These are phyloP conservation scores for Glaucomys volans DNA, from an alignment of 2,113 vertebrate genomes.

Conservation along the genomic window DNA sequence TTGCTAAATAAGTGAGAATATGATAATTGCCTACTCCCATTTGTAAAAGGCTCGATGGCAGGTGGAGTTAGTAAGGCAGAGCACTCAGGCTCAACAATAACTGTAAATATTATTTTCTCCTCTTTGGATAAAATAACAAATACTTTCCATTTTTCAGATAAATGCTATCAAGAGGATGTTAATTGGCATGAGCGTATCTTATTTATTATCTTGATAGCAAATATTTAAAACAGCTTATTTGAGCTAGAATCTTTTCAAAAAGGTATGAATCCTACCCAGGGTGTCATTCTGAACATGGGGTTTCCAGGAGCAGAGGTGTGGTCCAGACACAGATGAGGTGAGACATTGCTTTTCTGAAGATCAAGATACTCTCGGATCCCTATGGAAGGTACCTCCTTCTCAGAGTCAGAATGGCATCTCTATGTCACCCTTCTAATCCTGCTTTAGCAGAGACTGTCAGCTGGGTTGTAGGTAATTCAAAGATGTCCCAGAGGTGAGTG, in stretches of 20 bases:
- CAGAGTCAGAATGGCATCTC: slow-evolving; percentile 81
- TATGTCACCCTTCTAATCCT: slow-evolving; percentile 84
- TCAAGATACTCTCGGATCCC: slow-evolving; percentile 80
- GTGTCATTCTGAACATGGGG: slow-evolving; percentile 77
- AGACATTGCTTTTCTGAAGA: slow-evolving; percentile 78
- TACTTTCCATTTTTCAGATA: slow-evolving; percentile 69
- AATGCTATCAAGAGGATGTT: slow-evolving; percentile 58
- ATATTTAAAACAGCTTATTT: slow-evolving; percentile 62
- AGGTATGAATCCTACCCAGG: slow-evolving; percentile 77
- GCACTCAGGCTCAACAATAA: slow-evolving; percentile 61
- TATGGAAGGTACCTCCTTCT: slow-evolving; percentile 81
- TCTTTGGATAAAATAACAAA: slow-evolving; percentile 60
- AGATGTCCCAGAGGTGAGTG: slow-evolving; percentile 81
- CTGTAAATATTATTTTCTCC: slow-evolving; percentile 76
- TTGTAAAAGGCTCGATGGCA: slow-evolving; percentile 74
- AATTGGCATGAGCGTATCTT: slow-evolving; percentile 57
- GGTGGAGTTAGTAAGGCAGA: slow-evolving; percentile 62
- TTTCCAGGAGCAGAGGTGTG: slow-evolving; percentile 69
- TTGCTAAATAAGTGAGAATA: slow-evolving; percentile 69
- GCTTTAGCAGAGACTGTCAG: slow-evolving; percentile 83
- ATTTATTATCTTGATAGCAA: not conserved
- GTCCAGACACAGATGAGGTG: slow-evolving; percentile 77
- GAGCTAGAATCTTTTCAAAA: slow-evolving; percentile 78
- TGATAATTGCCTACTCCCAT: slow-evolving; percentile 70
- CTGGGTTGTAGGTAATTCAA: slow-evolving; percentile 78